Evolutionary conservation across 1,140 invertebrate genomes (phyloP).

Genomic region (Vanessa tameamea): DNA sequence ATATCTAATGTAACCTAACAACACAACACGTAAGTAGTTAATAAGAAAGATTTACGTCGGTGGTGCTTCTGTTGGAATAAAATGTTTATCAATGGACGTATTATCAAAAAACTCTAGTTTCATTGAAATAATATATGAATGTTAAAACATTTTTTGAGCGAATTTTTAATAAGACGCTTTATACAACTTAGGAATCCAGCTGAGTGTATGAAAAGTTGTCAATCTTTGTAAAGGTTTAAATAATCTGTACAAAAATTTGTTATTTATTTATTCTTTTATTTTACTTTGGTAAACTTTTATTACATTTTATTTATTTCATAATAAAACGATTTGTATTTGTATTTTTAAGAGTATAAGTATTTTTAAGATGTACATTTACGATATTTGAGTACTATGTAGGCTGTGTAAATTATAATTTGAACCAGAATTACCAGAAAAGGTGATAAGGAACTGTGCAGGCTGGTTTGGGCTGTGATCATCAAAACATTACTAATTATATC

Average conservation of each 20-base stretch:
- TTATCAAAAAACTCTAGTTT: not conserved
- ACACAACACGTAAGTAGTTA: no score
- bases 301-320: not conserved
- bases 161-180: slow-evolving; percentile 1
- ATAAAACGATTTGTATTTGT: not conserved
- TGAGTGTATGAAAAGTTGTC: not conserved
- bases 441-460: no score
- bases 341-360: no score
- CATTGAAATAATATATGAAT: not conserved
- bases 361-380: not conserved
- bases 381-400: no score
- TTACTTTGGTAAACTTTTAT: not conserved
- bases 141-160: not conserved
- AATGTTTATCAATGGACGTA: not conserved
- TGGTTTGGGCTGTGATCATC: no score
- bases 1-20: no score
- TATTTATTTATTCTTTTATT: not conserved
- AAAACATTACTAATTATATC: no score
- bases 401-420: no score
- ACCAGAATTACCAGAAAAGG: no score
- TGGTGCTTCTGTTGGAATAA: no score
- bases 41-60: no score
- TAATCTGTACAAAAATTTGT: not conserved
- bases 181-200: not conserved
- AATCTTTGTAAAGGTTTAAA: not conserved